Percentiles rank a stretch among this genome's conserved stretches.
Evolutionary conservation across 2,113 vertebrate genomes (phyloP).

Genomic region (Ictalurus furcatus): DNA sequence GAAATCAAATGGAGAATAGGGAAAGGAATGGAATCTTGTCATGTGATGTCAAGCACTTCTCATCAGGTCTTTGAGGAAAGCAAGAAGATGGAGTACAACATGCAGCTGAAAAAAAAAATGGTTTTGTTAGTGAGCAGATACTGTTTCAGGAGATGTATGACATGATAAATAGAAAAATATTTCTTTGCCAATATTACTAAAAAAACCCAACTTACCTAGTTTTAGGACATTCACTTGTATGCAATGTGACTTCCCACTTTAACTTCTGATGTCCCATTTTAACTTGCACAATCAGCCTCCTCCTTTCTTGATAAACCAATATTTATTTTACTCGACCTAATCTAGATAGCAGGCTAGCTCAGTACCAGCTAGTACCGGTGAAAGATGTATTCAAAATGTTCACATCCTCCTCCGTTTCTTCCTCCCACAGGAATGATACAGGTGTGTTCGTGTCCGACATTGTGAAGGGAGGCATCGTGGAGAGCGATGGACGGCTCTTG

Average conservation of each 20-base stretch:
- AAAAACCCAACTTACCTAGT: neutral
- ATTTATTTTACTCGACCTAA: neutral
- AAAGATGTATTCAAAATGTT: too few relatives aligned
- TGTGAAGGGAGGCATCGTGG: slow-evolving; percentile 90
- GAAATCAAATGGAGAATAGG: too few relatives aligned
- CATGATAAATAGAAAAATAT: neutral
- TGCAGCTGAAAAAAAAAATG: too few relatives aligned
- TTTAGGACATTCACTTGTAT: neutral
- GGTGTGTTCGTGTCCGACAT: slow-evolving; percentile 98
- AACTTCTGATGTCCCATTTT: neutral
- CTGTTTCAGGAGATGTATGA: neutral
- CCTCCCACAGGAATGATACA: slow-evolving; percentile 81
- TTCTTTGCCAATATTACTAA: neutral
- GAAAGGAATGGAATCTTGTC: too few relatives aligned
- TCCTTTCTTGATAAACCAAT: neutral
- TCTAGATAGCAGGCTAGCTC: neutral
- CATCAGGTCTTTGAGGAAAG: too few relatives aligned
- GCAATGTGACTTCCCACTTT: neutral
- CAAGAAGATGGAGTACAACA: neutral
- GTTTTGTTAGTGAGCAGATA: neutral
- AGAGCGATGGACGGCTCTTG: slow-evolving; percentile 83
- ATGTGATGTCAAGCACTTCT: too few relatives aligned
- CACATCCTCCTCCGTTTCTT: neutral
- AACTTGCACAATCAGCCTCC: neutral
- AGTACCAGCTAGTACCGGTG: neutral